Evolutionary conservation across 2,888 invertebrate genomes (phyloP).

Genomic region (Eilema depressum): DNA sequence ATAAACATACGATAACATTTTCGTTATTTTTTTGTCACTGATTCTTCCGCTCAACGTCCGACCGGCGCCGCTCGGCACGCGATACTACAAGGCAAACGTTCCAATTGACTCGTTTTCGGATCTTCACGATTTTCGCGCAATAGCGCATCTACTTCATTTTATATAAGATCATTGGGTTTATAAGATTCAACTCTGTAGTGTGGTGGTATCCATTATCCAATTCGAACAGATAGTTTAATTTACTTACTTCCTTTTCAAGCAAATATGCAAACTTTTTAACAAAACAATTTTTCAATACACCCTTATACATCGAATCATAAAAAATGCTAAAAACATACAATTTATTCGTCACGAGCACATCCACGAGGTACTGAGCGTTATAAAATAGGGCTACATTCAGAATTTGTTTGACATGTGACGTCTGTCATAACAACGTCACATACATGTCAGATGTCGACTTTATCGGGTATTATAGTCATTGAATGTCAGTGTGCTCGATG

Average conservation of each 20-base stretch:
- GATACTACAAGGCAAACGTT: too few relatives aligned
- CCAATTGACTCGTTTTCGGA: too few relatives aligned
- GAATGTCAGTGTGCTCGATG: slow-evolving; percentile 37
- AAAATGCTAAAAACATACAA: slow-evolving; percentile 43
- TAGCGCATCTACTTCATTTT: too few relatives aligned
- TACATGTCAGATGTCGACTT: slow-evolving; percentile 49
- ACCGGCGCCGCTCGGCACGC: too few relatives aligned
- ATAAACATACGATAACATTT: too few relatives aligned
- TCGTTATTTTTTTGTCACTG: too few relatives aligned
- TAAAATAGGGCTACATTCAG: slow-evolving; percentile 46
- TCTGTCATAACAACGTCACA: slow-evolving; percentile 51
- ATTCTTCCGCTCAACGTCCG: too few relatives aligned
- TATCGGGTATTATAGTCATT: slow-evolving; percentile 39
- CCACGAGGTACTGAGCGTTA: slow-evolving; percentile 41
- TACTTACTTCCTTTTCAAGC: not conserved
- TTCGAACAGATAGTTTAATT: not conserved
- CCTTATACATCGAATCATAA: slow-evolving; percentile 42
- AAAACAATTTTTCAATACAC: slow-evolving; percentile 43
- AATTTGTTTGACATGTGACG: slow-evolving; percentile 45
- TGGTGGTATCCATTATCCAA: too few relatives aligned
- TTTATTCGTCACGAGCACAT: slow-evolving; percentile 40
- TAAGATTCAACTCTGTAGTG: not conserved
- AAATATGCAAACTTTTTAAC: not conserved
- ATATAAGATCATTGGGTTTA: too few relatives aligned
- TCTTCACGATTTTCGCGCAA: too few relatives aligned